These are phyloP conservation scores for Noctua fimbriata DNA, from an alignment of 2,888 invertebrate species.

Conservation along the genomic window DNA sequence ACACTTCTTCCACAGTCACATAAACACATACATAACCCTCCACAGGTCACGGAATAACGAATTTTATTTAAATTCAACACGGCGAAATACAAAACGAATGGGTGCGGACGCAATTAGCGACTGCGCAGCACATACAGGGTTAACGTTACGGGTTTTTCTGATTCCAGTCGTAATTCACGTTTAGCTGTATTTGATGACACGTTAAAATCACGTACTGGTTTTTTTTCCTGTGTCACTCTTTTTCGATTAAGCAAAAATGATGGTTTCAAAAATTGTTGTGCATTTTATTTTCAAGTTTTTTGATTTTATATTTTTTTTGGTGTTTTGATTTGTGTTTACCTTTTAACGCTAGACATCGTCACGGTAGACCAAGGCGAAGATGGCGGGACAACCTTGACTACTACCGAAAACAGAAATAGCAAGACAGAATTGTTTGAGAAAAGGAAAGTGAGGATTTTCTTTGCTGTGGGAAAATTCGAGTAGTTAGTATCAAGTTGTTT, in stretches of 20 bases:
- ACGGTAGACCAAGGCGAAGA: background rate
- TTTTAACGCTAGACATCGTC: background rate
- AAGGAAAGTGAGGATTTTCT: background rate
- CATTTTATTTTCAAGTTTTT: background rate
- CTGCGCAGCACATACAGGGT: constrained; percentile 53
- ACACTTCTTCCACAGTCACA: background rate
- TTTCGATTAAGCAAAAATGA: constrained; percentile 42
- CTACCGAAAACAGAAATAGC: background rate
- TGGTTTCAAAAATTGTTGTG: background rate
- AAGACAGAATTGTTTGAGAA: background rate
- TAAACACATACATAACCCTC: constrained; percentile 20
- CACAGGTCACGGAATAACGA: constrained; percentile 47
- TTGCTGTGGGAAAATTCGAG: background rate
- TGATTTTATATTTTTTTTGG: background rate
- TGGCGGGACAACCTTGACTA: background rate
- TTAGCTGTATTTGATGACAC: constrained; percentile 66
- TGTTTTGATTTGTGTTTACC: background rate
- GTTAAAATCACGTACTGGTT: constrained; percentile 37
- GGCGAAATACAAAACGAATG: constrained; percentile 70
- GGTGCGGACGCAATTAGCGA: constrained; percentile 73
- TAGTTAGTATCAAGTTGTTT: too few relatives aligned
- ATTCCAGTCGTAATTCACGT: constrained; percentile 65
- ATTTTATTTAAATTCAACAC: constrained; percentile 71
- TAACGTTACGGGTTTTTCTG: constrained; percentile 60
- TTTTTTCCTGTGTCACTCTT: constrained; percentile 36